Evolutionary conservation across 30 jellyfish, hydroid and myxozoan genomes (phyloP), one percentile per base, ranked within the genome.

Genomic region (Aurelia sp.): DNA sequence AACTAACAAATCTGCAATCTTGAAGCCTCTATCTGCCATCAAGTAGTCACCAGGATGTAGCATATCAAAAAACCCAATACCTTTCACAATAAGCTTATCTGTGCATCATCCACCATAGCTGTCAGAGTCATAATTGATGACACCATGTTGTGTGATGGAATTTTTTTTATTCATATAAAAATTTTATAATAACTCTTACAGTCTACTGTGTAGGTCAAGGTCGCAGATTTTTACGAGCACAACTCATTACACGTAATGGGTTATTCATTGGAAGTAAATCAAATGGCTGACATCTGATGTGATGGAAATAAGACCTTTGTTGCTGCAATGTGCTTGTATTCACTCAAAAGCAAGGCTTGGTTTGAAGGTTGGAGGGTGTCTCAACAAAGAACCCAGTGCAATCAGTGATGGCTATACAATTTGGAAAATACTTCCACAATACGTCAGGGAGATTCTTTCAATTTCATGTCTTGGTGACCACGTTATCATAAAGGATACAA

Each of bases 11-110:
- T 18, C 21, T 21, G 21, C 27, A 17, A 59, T 6, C 78, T 23
- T 74, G 65, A 76, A 76, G 6, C 78, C 87, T 57, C 87, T 59
- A 35, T 76, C 87, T 12, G 87, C 87, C n/a, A 76, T 61, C 3
- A 76, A 76, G 16, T 21, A 20, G 21, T 73, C 71, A 18, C 70
- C 68, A 73, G 84, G 84, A 47, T 11, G 70, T 18, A 76, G 66
- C 13, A 16, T 57, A 17, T 58, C 30, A 6, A 76, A 40, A 57
- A 76, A 19, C 37, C 78, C 87, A 53, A 51, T 52, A 23, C 57
- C 63, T 35, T 60, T 61, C 40, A 64, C 5, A 21, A 76, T 22
- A 62, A 10, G 57, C 17, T 52, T 61, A 60, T 76, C 87, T 22
- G 87, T 27, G 75, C 77, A 9, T 37, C 78, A 23, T 44, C 87